Evolutionary conservation across 2,888 invertebrate species (phyloP).

Genomic region (Lumbricus terrestris): DNA sequence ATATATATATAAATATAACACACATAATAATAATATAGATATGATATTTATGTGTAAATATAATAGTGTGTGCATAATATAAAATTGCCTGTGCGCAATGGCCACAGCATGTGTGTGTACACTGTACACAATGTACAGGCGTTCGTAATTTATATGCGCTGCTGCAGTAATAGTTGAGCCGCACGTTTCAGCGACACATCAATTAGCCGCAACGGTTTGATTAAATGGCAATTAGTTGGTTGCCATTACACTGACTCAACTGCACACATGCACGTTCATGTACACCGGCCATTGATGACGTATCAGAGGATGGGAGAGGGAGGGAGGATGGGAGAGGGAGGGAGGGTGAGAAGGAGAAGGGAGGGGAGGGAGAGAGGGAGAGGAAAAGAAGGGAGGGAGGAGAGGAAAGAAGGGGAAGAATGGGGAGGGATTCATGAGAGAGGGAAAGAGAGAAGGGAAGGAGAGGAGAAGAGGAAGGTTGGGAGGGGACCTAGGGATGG

Average conservation of each 20-base stretch:
- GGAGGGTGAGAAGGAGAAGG: no score
- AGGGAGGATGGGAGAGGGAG: background rate
- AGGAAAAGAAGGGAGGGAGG: background rate
- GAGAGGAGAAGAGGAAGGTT: background rate
- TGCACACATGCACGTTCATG: background rate
- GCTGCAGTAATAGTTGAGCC: no score
- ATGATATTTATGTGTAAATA: no score
- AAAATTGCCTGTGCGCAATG: no score
- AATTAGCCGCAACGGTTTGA: background rate
- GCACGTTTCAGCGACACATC: background rate
- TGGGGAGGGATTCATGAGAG: background rate
- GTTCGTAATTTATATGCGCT: no score
- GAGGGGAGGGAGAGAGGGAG: background rate
- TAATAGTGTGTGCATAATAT: no score
- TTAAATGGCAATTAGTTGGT: background rate
- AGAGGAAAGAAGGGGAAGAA: background rate
- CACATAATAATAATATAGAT: no score
- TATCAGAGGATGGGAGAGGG: background rate
- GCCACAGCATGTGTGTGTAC: no score
- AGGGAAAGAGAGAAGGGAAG: background rate
- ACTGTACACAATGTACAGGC: no score
- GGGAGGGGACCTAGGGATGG: background rate
- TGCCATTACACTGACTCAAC: background rate
- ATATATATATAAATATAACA: no score
- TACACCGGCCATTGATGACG: background rate